These are phyloP conservation scores for Eulemur rubriventer DNA, from an alignment of 2,797 vertebrate species.

Conservation along the genomic window DNA sequence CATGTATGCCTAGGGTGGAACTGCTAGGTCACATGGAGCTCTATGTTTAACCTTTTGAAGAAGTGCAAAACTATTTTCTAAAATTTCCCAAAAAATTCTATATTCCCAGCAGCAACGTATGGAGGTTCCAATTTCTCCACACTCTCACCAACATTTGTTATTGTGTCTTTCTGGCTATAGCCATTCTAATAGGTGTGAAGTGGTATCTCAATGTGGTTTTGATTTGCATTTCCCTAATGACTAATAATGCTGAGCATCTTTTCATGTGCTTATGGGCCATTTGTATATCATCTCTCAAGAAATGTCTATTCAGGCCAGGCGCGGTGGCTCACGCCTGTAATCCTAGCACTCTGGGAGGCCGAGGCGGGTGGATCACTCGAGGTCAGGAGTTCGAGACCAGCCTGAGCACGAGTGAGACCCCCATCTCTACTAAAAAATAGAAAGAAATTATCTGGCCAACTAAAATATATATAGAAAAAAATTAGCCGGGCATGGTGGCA, in stretches of 20 bases:
- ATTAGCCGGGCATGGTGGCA: too few relatives aligned
- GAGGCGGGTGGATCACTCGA: too few relatives aligned
- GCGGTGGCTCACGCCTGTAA: too few relatives aligned
- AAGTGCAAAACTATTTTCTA: background rate
- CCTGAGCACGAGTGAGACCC: too few relatives aligned
- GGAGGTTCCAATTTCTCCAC: background rate
- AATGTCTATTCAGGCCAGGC: background rate
- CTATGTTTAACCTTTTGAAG: background rate
- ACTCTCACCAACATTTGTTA: background rate
- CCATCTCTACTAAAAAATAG: too few relatives aligned
- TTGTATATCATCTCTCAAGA: background rate
- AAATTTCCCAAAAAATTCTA: background rate
- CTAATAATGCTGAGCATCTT: background rate
- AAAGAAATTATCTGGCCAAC: too few relatives aligned
- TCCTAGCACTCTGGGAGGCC: too few relatives aligned
- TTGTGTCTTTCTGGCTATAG: background rate
- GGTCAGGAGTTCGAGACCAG: too few relatives aligned
- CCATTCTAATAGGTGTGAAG: background rate
- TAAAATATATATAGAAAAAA: too few relatives aligned
- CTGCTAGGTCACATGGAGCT: background rate
- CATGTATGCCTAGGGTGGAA: background rate
- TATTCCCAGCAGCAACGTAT: background rate
- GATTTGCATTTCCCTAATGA: background rate
- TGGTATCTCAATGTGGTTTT: background rate
- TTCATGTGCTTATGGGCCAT: background rate